These are phyloP conservation scores for Sebastes miniatus DNA, from an alignment of 2,797 vertebrate species.

Conservation along the genomic window DNA sequence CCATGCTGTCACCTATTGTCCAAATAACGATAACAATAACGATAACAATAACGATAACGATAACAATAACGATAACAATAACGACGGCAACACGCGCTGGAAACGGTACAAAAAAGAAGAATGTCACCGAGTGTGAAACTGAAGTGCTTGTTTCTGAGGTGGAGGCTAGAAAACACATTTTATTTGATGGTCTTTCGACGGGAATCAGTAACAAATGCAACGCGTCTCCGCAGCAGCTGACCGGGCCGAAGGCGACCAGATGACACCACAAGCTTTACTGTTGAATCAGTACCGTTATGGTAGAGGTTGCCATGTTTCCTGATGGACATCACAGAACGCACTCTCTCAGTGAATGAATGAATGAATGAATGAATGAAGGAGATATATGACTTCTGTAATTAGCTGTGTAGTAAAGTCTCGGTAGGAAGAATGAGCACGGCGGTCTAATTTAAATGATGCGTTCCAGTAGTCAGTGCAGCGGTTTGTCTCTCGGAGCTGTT, in stretches of 20 bases:
- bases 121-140: too few species aligned
- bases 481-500: constrained; percentile 47
- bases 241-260: not conserved
- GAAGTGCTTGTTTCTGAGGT: too few species aligned
- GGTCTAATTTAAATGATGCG: constrained; percentile 50
- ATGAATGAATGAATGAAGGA: not conserved
- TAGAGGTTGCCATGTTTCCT: not conserved
- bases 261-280: not conserved
- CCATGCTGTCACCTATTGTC: too few species aligned
- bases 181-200: too few species aligned
- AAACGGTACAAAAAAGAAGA: too few species aligned
- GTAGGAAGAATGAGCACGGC: constrained; percentile 17
- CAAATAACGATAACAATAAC: too few species aligned
- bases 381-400: constrained; percentile 6
- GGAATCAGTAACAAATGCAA: too few species aligned
- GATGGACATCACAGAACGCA: not conserved
- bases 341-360: not conserved
- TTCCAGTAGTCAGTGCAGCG: constrained; percentile 28
- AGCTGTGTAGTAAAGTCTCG: constrained; percentile 7
- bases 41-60: too few species aligned
- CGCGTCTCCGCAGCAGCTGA: too few species aligned
- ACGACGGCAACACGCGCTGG: too few species aligned
- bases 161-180: too few species aligned
- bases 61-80: too few species aligned
- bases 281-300: not conserved